These are phyloP conservation scores for Tyria jacobaeae DNA, from an alignment of 2,888 invertebrate species.

Conservation along the genomic window DNA sequence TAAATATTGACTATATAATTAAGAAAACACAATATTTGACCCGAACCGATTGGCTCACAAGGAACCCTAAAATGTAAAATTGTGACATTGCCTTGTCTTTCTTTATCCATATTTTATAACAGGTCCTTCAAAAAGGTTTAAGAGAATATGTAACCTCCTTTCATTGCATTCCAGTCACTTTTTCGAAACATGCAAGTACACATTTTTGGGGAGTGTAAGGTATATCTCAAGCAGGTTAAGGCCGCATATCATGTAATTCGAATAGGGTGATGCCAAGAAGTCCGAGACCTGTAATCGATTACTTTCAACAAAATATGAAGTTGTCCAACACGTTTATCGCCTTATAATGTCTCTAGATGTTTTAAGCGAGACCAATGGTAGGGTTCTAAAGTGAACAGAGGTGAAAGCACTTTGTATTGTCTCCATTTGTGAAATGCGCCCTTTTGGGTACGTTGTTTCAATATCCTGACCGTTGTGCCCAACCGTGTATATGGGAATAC, in stretches of 20 bases:
- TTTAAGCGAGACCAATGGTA: constrained; percentile 39
- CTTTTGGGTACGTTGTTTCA: constrained; percentile 50
- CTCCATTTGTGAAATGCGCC: constrained; percentile 52
- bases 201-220: no score
- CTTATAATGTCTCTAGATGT: neutral
- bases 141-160: neutral
- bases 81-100: no score
- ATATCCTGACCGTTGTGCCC: constrained; percentile 42
- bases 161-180: neutral
- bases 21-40: no score
- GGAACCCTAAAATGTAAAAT: no score
- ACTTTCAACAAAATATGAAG: neutral
- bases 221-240: no score
- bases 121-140: neutral
- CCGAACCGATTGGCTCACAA: no score
- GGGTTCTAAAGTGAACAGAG: constrained; percentile 23
- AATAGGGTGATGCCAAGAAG: no score
- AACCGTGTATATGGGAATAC: constrained; percentile 36
- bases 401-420: constrained; percentile 54
- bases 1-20: no score
- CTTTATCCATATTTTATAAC: no score
- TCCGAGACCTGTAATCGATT: no score
- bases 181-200: no score
- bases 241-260: no score
- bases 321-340: neutral